Evolutionary conservation across 2,888 invertebrate genomes (phyloP).

Genomic region (Arrhopalites spinosus): DNA sequence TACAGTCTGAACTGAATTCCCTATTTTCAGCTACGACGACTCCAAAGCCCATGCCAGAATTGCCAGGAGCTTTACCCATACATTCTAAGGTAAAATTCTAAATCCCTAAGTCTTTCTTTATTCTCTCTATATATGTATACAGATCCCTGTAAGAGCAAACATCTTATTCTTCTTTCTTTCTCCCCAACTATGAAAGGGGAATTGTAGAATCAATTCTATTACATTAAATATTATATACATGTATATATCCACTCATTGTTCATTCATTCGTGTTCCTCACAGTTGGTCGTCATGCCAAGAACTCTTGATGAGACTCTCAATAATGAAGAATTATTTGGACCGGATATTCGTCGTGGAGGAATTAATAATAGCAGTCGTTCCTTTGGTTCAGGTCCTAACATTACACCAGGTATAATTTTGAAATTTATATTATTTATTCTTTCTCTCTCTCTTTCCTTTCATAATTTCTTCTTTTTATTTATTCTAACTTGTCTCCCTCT

Average conservation of each 20-base stretch:
- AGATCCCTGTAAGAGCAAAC: neutral
- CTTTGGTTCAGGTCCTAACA: constrained; percentile 51
- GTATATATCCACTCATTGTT: neutral
- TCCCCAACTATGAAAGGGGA: neutral
- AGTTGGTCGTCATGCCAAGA: constrained; percentile 55
- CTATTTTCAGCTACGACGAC: constrained; percentile 46
- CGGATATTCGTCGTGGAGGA: constrained; percentile 51
- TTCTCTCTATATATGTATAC: neutral
- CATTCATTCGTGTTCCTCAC: constrained; percentile 20
- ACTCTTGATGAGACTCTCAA: constrained; percentile 50
- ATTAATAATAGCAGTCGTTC: constrained; percentile 44
- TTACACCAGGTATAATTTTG: constrained; percentile 47
- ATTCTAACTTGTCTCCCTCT: neutral
- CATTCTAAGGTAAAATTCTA: constrained; percentile 53
- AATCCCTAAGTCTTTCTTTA: neutral
- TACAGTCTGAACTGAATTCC: constrained; percentile 35
- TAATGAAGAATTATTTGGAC: constrained; percentile 48
- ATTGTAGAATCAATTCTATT: neutral
- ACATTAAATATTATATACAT: neutral
- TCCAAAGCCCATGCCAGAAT: constrained; percentile 53
- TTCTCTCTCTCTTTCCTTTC: neutral
- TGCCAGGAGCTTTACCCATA: constrained; percentile 56
- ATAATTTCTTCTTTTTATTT: neutral
- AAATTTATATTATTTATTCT: neutral
- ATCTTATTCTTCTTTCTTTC: too few species aligned